Conservation (phyloP, 2,797 vertebrate genomes). For the Cygnus olor region DNA sequence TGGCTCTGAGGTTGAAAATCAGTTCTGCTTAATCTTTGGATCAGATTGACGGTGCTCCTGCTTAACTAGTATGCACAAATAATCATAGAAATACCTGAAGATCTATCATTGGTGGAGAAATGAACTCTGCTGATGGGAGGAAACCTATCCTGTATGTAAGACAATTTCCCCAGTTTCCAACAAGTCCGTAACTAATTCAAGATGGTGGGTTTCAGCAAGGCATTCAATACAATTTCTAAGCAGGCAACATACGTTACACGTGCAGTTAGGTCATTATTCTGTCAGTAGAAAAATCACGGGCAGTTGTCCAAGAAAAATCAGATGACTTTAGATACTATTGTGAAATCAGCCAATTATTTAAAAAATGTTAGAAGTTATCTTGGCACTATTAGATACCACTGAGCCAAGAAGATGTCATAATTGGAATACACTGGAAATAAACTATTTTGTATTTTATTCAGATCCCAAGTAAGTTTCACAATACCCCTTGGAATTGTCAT, state of each 20-base stretch:
- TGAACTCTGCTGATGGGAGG: fast-evolving
- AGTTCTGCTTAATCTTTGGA: neutral
- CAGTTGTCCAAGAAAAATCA: neutral
- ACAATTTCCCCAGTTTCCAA: neutral
- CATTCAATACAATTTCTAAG: neutral
- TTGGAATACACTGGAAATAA: constrained; percentile 37
- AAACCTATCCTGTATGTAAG: neutral
- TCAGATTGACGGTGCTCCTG: neutral
- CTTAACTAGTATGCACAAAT: neutral
- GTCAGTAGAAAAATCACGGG: constrained; percentile 13
- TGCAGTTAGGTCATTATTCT: constrained; percentile 39
- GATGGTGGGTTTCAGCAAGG: neutral
- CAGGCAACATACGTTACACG: neutral
- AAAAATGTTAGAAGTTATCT: constrained; percentile 55
- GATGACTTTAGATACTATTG: constrained; percentile 4
- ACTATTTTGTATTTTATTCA: constrained; percentile 19
- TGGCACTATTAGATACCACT: neutral
- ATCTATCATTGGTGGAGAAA: neutral
- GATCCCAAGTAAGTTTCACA: constrained; percentile 43
- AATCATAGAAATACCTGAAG: neutral
- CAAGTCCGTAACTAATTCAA: neutral
- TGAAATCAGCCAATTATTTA: constrained; percentile 54
- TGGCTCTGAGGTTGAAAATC: neutral
- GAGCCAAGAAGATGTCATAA: constrained; percentile 56
- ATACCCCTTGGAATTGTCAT: neutral